These are phyloP conservation scores for Chunga burmeisteri DNA, from an alignment of 2,113 vertebrate genomes.

Conservation along the genomic window DNA sequence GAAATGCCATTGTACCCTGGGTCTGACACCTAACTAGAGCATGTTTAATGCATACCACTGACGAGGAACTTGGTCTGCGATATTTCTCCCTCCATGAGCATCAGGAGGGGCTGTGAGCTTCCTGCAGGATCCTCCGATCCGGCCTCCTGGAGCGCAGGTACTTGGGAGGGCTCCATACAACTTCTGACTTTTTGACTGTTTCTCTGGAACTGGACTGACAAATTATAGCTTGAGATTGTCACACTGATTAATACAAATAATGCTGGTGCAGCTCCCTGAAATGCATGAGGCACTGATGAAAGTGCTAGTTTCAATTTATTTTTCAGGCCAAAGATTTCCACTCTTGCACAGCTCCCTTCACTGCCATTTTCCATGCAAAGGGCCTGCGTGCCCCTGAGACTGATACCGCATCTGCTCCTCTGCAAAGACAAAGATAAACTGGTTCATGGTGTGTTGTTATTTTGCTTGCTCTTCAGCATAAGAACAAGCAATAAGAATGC, in stretches of 20 bases:
- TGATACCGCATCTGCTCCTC: slow-evolving; percentile 34
- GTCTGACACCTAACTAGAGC: not conserved
- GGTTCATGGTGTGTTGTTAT: slow-evolving; percentile 34
- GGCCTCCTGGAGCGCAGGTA: not conserved
- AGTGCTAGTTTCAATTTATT: not conserved
- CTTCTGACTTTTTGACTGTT: not conserved
- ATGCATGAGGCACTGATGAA: not conserved
- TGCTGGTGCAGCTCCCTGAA: not conserved
- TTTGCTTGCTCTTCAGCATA: slow-evolving; percentile 47
- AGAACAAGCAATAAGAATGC: slow-evolving; percentile 59
- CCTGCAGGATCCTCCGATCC: not conserved
- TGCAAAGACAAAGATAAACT: slow-evolving; percentile 23
- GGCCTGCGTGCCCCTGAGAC: not conserved
- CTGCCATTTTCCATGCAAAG: not conserved
- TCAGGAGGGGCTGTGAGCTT: not conserved
- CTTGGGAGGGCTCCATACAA: not conserved
- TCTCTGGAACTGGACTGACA: not conserved
- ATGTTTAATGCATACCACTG: not conserved
- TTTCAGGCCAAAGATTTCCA: slow-evolving; percentile 6
- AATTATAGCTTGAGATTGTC: not conserved
- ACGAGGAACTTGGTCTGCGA: not conserved
- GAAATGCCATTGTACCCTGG: not conserved
- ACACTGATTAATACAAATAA: not conserved
- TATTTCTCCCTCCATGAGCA: not conserved
- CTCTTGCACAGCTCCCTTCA: not conserved